phyloP scores from a whole-genome alignment of 2,113 vertebrate genomes.

The Cyanoramphus novaezelandiae region DNA sequence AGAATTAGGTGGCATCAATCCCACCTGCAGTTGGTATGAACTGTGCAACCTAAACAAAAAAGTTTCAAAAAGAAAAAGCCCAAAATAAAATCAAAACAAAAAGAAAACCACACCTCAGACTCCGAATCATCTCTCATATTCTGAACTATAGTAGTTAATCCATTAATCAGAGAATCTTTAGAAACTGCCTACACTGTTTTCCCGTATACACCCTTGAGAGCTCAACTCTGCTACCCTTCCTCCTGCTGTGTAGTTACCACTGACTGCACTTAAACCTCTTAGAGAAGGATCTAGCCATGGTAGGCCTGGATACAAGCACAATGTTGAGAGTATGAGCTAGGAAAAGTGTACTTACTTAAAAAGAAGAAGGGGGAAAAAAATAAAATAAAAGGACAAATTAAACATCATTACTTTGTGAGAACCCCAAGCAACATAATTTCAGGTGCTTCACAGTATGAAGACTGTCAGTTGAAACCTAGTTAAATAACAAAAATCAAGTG shows the following conservation, averaged over 20 bases:
- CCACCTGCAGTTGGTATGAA: not conserved
- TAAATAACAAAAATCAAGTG: not conserved
- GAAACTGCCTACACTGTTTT: not conserved
- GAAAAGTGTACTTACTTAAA: not conserved
- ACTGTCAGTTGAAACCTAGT: not conserved
- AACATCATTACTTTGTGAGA: not conserved
- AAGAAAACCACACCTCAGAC: not conserved
- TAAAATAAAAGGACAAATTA: too few species aligned
- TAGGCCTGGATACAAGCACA: not conserved
- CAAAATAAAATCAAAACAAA: not conserved
- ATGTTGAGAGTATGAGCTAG: not conserved
- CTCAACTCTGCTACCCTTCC: not conserved
- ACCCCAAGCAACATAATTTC: not conserved
- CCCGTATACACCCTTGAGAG: not conserved
- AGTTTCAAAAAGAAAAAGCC: not conserved
- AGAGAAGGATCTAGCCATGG: not conserved
- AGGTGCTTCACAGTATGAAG: not conserved
- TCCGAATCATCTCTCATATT: not conserved
- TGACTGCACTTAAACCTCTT: not conserved
- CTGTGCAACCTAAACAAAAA: not conserved
- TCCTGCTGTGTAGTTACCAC: not conserved
- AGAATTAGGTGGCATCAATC: not conserved
- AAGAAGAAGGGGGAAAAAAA: rapidly evolving
- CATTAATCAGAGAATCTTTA: not conserved
- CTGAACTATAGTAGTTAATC: not conserved